phyloP scores from a whole-genome alignment of 1,140 invertebrate genomes.

The Hesperophylax magnus region DNA sequence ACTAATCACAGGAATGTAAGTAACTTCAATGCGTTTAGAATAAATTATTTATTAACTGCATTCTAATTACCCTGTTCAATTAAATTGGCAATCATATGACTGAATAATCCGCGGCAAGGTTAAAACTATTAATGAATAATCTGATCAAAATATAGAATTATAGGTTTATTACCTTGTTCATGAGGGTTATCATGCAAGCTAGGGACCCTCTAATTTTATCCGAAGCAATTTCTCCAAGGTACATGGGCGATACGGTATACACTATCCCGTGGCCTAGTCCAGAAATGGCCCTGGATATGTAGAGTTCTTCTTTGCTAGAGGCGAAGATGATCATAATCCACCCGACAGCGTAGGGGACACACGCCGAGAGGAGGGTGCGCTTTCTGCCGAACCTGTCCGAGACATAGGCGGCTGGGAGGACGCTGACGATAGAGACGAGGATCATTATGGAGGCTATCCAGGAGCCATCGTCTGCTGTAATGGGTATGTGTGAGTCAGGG shows the following conservation, averaged over 20 bases:
- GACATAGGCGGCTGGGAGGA: slow-evolving; percentile 66
- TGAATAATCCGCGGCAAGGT: no score
- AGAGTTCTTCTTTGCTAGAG: slow-evolving; percentile 67
- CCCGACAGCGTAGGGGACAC: slow-evolving; percentile 75
- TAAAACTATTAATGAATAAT: no score
- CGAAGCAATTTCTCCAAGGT: slow-evolving; percentile 77
- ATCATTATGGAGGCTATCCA: slow-evolving; percentile 75
- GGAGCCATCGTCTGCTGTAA: slow-evolving; percentile 72
- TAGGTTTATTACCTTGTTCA: slow-evolving; percentile 65
- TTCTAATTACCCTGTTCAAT: no score
- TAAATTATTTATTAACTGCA: no score
- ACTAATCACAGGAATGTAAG: no score
- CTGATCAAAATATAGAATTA: neutral
- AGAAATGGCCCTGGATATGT: slow-evolving; percentile 70
- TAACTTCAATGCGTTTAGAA: no score
- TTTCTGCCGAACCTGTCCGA: slow-evolving; percentile 77
- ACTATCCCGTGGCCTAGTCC: slow-evolving; percentile 80
- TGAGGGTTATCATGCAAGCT: slow-evolving; percentile 78
- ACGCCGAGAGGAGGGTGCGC: slow-evolving; percentile 73
- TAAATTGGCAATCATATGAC: no score
- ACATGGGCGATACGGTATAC: slow-evolving; percentile 76
- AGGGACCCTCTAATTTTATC: slow-evolving; percentile 79
- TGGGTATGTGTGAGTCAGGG: slow-evolving; percentile 65
- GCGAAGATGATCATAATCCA: slow-evolving; percentile 76
- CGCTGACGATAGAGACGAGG: slow-evolving; percentile 66